Conservation (phyloP, 2,113 vertebrate species). For the Cyrtonyx montezumae region DNA sequence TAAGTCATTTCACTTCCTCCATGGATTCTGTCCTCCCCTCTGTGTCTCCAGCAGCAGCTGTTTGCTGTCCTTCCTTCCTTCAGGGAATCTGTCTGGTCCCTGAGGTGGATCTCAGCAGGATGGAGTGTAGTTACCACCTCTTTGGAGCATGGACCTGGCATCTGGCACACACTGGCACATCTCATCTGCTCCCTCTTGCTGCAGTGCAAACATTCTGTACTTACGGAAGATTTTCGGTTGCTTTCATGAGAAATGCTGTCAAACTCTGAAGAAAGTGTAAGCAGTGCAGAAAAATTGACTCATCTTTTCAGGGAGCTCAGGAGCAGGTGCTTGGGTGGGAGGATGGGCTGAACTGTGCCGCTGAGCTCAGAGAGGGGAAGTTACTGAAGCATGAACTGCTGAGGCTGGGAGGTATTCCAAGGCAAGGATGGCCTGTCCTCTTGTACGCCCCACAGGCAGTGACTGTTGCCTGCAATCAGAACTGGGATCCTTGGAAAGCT, state of each 20-base stretch:
- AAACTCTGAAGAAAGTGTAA: neutral
- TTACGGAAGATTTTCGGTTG: neutral
- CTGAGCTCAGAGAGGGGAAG: neutral
- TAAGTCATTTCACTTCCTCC: constrained; percentile 28
- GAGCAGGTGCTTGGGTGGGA: constrained; percentile 30
- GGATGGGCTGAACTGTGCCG: neutral
- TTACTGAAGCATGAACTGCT: neutral
- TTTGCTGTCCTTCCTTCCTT: neutral
- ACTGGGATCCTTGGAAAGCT: neutral
- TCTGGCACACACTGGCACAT: neutral
- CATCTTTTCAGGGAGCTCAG: neutral
- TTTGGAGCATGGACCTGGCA: neutral
- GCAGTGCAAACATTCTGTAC: neutral
- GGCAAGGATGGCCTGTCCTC: neutral
- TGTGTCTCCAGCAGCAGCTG: neutral
- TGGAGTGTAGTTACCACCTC: rapidly evolving
- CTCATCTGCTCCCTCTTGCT: neutral
- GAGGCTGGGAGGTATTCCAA: constrained; percentile 14
- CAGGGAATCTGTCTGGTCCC: neutral
- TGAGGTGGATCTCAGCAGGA: neutral
- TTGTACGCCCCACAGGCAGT: neutral
- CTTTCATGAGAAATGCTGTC: neutral
- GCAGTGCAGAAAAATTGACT: neutral
- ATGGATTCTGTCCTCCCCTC: neutral
- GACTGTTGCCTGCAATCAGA: neutral